Percentiles rank a stretch among this genome's conserved stretches.
phyloP scores from a whole-genome alignment of 1,140 invertebrate species.

The Paraescarpia echinospica region DNA sequence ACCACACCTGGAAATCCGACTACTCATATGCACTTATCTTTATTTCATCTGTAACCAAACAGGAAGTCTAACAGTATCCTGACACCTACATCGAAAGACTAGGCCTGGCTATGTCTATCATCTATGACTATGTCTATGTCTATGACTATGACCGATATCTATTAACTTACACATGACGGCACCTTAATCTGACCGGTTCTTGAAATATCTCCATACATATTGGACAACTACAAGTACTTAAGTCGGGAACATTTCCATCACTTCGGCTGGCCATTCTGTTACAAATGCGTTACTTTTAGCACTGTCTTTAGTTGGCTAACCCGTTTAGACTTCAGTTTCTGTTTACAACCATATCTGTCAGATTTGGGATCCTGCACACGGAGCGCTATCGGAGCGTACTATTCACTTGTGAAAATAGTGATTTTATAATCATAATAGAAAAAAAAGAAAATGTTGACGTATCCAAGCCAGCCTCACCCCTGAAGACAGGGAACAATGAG shows the following conservation, averaged over 20 bases:
- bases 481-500: too few species aligned
- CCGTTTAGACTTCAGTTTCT: constrained; percentile 20
- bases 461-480: too few species aligned
- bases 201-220: constrained; percentile 32
- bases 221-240: constrained; percentile 24
- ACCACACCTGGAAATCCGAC: too few species aligned
- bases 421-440: too few species aligned
- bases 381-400: background rate
- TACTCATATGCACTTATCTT: too few species aligned
- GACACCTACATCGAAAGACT: too few species aligned
- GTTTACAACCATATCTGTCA: background rate
- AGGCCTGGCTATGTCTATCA: too few species aligned
- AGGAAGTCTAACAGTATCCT: too few species aligned
- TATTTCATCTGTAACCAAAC: too few species aligned
- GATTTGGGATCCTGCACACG: background rate
- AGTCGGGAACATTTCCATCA: background rate
- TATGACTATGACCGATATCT: too few species aligned
- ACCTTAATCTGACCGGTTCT: constrained; percentile 25
- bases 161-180: constrained; percentile 13
- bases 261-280: background rate
- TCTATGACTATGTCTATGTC: too few species aligned
- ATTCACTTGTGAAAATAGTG: background rate
- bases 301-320: background rate
- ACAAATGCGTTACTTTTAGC: background rate
- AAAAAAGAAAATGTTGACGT: too few species aligned